phyloP scores from a whole-genome alignment of 2,888 invertebrate species.

The Pollenia angustigena region DNA sequence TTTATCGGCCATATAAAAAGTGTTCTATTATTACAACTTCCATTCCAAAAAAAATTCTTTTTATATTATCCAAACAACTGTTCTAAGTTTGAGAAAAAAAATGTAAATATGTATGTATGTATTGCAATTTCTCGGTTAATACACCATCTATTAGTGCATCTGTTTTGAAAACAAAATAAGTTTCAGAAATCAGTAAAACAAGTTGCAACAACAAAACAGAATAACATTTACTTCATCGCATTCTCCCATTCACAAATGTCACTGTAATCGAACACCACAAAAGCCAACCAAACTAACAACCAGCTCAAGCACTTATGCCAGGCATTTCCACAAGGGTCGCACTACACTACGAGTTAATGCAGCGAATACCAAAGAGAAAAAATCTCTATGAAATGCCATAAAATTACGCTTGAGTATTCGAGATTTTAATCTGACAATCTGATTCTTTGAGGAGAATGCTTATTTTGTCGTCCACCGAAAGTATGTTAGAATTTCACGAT shows the following conservation, averaged over 20 bases:
- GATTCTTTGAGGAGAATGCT: constrained; percentile 63
- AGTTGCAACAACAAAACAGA: constrained; percentile 50
- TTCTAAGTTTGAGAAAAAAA: constrained; percentile 3
- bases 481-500: constrained; percentile 77
- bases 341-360: constrained; percentile 36
- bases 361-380: constrained; percentile 7
- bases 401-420: constrained; percentile 41
- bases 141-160: constrained; percentile 64
- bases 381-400: constrained; percentile 9
- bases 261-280: constrained; percentile 78
- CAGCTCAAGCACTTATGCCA: constrained; percentile 30
- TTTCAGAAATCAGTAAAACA: constrained; percentile 61
- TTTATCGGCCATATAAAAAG: no score
- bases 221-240: constrained; percentile 46
- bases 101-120: constrained; percentile 23
- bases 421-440: constrained; percentile 69
- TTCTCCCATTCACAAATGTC: constrained; percentile 60
- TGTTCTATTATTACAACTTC: no score
- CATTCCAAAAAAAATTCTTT: background rate
- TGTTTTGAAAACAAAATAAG: constrained; percentile 72
- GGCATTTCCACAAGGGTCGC: constrained; percentile 37
- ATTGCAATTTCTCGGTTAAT: constrained; percentile 63
- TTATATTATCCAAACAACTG: constrained; percentile 24
- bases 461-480: constrained; percentile 55
- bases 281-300: constrained; percentile 71